Percentiles rank a stretch among this genome's conserved stretches.
phyloP scores from a whole-genome alignment of 2,888 invertebrate genomes.

The Pinctada fucata region DNA sequence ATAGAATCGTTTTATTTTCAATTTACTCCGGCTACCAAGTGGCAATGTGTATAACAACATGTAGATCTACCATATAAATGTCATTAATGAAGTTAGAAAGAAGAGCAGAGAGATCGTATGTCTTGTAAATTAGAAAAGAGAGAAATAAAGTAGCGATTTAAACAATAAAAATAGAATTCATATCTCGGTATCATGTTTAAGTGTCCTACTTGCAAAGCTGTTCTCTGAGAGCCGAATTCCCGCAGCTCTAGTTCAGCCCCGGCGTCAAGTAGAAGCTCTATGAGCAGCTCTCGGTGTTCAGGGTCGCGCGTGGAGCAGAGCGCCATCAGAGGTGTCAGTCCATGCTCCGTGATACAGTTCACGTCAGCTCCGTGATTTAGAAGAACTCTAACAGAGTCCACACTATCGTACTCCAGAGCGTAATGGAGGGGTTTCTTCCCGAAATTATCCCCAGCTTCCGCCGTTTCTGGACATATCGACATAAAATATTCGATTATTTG shows the following conservation, averaged over 20 bases:
- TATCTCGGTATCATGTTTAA: too few species aligned
- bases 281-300: constrained; percentile 43
- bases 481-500: constrained; percentile 63
- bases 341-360: constrained; percentile 54
- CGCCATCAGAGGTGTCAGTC: constrained; percentile 64
- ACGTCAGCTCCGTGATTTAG: constrained; percentile 58
- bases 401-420: constrained; percentile 59
- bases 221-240: constrained; percentile 58
- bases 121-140: too few species aligned
- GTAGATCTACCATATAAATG: too few species aligned
- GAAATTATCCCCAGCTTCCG: constrained; percentile 56
- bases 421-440: constrained; percentile 64
- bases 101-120: too few species aligned
- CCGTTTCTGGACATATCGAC: constrained; percentile 42
- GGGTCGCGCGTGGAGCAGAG: constrained; percentile 45
- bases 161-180: too few species aligned
- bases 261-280: constrained; percentile 52
- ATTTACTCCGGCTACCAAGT: too few species aligned
- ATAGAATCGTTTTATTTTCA: too few species aligned
- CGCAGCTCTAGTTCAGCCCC: constrained; percentile 56
- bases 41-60: too few species aligned
- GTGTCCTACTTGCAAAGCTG: constrained; percentile 63
- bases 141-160: too few species aligned
- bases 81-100: too few species aligned
- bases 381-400: constrained; percentile 56